These are phyloP conservation scores for human DNA, from an alignment of 2,113 vertebrate genomes.

Conservation along the genomic window GRCh38 chr7:86769501-86770000, in stretches of 20 bases:
- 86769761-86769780: slow-evolving; percentile 25
- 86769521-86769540: slow-evolving; percentile 67
- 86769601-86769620: slow-evolving; percentile 59
- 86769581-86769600: slow-evolving; percentile 72
- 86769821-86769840: slow-evolving; percentile 38
- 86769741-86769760: slow-evolving; percentile 70
- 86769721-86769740: slow-evolving; percentile 78
- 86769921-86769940: neutral
- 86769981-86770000: slow-evolving; percentile 36
- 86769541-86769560: slow-evolving; percentile 75
- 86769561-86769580: slow-evolving; percentile 68
- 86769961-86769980: neutral
- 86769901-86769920: slow-evolving; percentile 32
- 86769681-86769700: slow-evolving; percentile 80
- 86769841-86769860: slow-evolving; percentile 56
- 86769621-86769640: slow-evolving; percentile 39
- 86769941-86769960: neutral
- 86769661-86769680: slow-evolving; percentile 71
- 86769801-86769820: slow-evolving; percentile 62
- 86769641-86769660: slow-evolving; percentile 74
- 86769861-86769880: neutral
- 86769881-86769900: neutral
- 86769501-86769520: slow-evolving; percentile 66
- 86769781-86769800: slow-evolving; percentile 20
- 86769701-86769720: slow-evolving; percentile 77